Base-by-base conservation (phyloP, 2,888 invertebrate species). In the Oscheius myriophilus region DNA sequence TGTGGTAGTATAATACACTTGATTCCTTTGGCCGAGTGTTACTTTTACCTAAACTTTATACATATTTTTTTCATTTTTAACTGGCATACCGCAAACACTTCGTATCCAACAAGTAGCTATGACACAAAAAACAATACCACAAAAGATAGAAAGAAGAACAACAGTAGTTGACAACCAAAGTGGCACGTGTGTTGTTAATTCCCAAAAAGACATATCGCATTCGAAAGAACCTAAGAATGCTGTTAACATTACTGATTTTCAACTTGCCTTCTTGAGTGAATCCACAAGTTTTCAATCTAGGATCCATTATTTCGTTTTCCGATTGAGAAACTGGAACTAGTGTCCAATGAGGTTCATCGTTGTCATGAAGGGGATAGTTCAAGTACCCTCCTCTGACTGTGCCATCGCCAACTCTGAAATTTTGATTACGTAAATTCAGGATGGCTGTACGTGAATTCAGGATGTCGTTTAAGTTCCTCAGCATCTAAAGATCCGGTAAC, bases 351-450 rank as follows among this genome's bases (percentile, higher is more conserved):
- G 77, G 80, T 59, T 76, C 75, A 26, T 72, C 69, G 18, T 68
- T 61, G 9, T 77, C 69, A 9, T 69, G 64, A 9, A 82, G 69
- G 1, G 82, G 82, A 59, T 82, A 82, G 63, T 82, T 82, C 18
- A 82, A 59, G 42, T 81, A 82, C 7, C 82, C 82, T 18, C 82
- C 82, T 61, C 78, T 71, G 6, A 82, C 78, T 53, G 71, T 51
- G 7, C 82, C 82, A 61, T 82, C 82, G 6, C 82, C 82, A 18
- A 82, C 74, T 65, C 77, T 79, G 70, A 66, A 73, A 61, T 12
- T 18, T 42, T 14, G 39, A 14, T 14, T 45, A 21, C 16, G 21
- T 21, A 43, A 9, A 12, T 18, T 21, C n/a, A 12, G 23, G 25
- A 54, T 26, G 18, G 21, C 11, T 4, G 16, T 66, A 81, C 79